These are phyloP conservation scores for Vulpes vulpes DNA, from an alignment of 2,113 vertebrate genomes.

Conservation along the genomic window DNA sequence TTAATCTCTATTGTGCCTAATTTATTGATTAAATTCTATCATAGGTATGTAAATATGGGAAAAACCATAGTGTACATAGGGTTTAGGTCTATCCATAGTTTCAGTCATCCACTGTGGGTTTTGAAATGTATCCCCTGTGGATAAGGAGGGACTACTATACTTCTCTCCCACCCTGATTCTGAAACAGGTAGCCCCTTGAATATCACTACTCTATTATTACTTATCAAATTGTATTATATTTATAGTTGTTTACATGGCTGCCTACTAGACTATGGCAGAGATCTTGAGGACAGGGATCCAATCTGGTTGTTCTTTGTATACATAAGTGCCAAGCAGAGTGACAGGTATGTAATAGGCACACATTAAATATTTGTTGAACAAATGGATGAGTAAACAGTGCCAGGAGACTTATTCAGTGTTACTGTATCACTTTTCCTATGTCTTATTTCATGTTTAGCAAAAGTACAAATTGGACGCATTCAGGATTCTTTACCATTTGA, in stretches of 20 bases:
- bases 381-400: not conserved
- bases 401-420: not conserved
- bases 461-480: constrained; percentile 62
- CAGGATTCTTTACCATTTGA: constrained; percentile 36
- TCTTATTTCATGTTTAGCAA: constrained; percentile 8
- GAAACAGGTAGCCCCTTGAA: not conserved
- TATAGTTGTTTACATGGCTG: not conserved
- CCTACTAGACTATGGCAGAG: not conserved
- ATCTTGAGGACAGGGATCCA: not conserved
- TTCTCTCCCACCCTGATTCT: constrained; percentile 19
- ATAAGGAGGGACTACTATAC: not conserved
- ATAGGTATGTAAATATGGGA: not conserved
- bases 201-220: not conserved
- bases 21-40: not conserved
- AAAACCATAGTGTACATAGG: not conserved
- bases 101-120: not conserved
- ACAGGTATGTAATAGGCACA: not conserved
- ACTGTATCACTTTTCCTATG: not conserved
- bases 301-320: constrained; percentile 13
- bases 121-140: not conserved
- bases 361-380: constrained; percentile 42
- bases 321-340: not conserved
- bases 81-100: not conserved
- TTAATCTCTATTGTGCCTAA: not conserved
- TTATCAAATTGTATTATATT: constrained; percentile 23